These are phyloP conservation scores for Physocephala rufipes DNA, from an alignment of 2,888 invertebrate genomes.

Conservation along the genomic window DNA sequence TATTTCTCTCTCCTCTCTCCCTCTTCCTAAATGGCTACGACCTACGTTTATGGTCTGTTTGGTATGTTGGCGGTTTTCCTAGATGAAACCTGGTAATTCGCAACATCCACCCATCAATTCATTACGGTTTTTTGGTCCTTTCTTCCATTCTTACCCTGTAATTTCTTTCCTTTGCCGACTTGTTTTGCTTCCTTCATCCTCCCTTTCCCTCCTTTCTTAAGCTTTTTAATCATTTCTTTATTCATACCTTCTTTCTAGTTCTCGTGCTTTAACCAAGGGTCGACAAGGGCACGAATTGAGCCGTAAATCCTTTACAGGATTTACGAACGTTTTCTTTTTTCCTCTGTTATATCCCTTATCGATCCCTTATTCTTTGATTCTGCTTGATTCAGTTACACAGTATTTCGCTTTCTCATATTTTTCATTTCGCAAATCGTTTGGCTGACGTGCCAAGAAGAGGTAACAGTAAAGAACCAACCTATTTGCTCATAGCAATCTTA, in stretches of 20 bases:
- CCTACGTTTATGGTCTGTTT: background rate
- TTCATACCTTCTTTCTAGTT: slow-evolving; percentile 33
- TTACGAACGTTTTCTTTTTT: slow-evolving; percentile 43
- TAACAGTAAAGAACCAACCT: slow-evolving; percentile 17
- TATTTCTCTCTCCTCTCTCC: slow-evolving; percentile 36
- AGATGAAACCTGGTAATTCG: background rate
- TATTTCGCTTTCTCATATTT: slow-evolving; percentile 39
- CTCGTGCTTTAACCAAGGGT: slow-evolving; percentile 1
- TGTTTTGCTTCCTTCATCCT: too few species aligned
- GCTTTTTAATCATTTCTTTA: background rate
- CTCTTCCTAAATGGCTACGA: background rate
- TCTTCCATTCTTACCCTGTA: background rate
- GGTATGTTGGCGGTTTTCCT: slow-evolving; percentile 26
- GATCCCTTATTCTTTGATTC: slow-evolving; percentile 39
- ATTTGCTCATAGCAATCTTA: background rate
- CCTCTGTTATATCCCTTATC: slow-evolving; percentile 3
- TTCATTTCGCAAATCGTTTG: too few species aligned
- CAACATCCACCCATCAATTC: slow-evolving; percentile 16
- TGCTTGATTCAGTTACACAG: slow-evolving; percentile 47
- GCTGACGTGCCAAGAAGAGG: slow-evolving; percentile 35
- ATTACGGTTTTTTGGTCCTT: slow-evolving; percentile 11
- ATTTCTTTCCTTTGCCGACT: too few species aligned
- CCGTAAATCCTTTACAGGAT: slow-evolving; percentile 63
- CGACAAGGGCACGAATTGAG: slow-evolving; percentile 56
- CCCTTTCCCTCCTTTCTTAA: background rate